Evolutionary conservation across 2,888 invertebrate species (phyloP), one percentile per base, ranked within the genome.

Genomic region (Orthosia gothica): DNA sequence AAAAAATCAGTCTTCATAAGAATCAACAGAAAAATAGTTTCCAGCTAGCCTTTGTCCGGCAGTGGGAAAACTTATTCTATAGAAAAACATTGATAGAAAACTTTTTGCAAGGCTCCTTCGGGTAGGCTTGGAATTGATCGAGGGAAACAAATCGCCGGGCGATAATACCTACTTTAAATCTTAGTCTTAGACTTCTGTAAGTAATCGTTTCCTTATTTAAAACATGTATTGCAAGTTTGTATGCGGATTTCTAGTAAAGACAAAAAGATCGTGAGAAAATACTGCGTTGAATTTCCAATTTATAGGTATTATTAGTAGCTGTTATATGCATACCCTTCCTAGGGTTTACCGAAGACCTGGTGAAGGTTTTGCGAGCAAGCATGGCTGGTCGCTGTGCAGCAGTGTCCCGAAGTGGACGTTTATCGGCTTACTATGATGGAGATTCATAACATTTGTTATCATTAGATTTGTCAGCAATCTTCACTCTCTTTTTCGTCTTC

Each of bases 181-280:
- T 32, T 26, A 26, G 58, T 23, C 4, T 16, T 54, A 49, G 49
- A 70, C 71, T 79, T 55, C 0, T 54, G 13, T 61, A 52, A 67
- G 13, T 59, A 70, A 75, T 83, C 13, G 66, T 72, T 70, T 73
- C 69, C 66, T 26, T 70, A 64, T 69, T 63, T 70, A 50, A 55
- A 75, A 63, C 70, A 61, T 32, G 66, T 67, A 64, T 76, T 76
- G 55, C 23, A 68, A 61, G 49, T 58, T 40, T 32, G 16, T 26
- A 20, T 23, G 49, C 18, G 50, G 18, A 26, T 55, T 50, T 18
- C 16, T 15, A 2, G 0, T 40, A 0, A 20, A 12, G 16, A n/a
- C 47, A 55, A 81, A 79, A 79, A 75, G 12, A 23, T 54, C 57
- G 15, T 76, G 57, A 26, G 65, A 65, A 75, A 59, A 45, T 9